Evolutionary conservation across 2,797 vertebrate species (phyloP), one percentile per base, ranked within the genome.

Genomic region (Clarias laeviceps): DNA sequence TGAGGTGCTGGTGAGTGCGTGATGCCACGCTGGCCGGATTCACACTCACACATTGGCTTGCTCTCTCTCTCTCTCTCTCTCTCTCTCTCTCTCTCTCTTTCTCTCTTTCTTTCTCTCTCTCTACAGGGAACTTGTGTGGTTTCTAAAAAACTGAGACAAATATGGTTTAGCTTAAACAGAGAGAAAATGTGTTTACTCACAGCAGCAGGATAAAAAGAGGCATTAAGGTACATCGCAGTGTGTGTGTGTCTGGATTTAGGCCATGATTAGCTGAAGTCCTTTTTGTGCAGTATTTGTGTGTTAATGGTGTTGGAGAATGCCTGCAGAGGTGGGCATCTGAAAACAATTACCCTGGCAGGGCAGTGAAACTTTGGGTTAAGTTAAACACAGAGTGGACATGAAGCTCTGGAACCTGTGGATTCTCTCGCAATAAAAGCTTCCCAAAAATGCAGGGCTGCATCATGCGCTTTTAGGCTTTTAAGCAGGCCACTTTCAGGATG

Each of bases 181-280:
- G 82, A 89, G 86, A 86, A 85, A 88, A 89, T 76, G 68, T 90
- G 88, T 91, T 89, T 89, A 91, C 87, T 89, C 68, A 72, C 84
- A 88, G 85, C 83, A 83, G 65, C 82, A 70, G 87, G 76, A 82
- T 86, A 83, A 87, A 88, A 76, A 83, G 54, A 74, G 76, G 85
- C 80, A 85, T 84, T 87, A 82, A 87, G 85, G 83, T 68, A 50
- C 68, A 78, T 85, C 15, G 80, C 66, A 72, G 77, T 45, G 69
- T 27, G 6, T 61, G 69, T 1, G 20, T 50, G 68, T 57, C 27
- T 84, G 72, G 37, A 61, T 68, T 73, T 80, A 81, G 57, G 69
- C 66, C 37, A 32, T 88, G 86, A 64, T 89, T 84, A 86, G 82
- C 72, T 85, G 40, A 85, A 87, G 83, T 86, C 40, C 78, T 83